These are phyloP conservation scores for Rhaphigaster nebulosa DNA, from an alignment of 2,888 invertebrate genomes.

Conservation along the genomic window DNA sequence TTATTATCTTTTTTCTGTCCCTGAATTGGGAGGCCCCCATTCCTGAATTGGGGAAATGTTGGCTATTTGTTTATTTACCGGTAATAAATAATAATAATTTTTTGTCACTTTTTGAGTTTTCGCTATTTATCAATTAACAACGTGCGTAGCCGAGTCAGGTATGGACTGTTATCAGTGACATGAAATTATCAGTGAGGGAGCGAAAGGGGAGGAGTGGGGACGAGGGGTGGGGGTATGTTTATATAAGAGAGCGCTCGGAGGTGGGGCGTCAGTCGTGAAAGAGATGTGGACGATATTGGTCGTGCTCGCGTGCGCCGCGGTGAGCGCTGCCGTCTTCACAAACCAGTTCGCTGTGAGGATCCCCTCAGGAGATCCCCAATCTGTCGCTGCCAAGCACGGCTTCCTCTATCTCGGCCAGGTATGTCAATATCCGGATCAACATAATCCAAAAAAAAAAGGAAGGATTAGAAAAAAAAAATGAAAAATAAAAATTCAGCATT, in stretches of 20 bases:
- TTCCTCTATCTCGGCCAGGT: constrained; percentile 90
- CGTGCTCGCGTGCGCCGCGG: constrained; percentile 10
- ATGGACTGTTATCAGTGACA: too few species aligned
- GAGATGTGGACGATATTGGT: constrained; percentile 5
- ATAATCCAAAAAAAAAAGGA: too few species aligned
- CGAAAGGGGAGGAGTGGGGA: background rate
- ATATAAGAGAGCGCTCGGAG: background rate
- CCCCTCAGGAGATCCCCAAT: constrained; percentile 78
- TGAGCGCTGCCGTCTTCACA: constrained; percentile 68
- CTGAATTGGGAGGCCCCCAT: too few species aligned
- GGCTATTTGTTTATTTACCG: too few species aligned
- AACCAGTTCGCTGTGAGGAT: constrained; percentile 89
- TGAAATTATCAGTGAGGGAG: background rate
- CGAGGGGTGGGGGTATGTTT: background rate
- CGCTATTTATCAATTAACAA: too few species aligned
- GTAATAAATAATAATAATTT: too few species aligned
- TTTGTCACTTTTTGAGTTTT: too few species aligned
- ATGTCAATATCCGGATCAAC: constrained; percentile 69
- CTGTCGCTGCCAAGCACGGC: constrained; percentile 85
- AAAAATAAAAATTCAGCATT: background rate
- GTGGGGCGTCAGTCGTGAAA: constrained; percentile 19
- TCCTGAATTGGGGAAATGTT: too few species aligned
- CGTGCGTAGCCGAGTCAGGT: too few species aligned
- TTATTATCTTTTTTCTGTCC: too few species aligned
- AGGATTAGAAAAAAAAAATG: background rate